phyloP scores from a whole-genome alignment of 2,888 invertebrate species.

The Cheilosia urbana region DNA sequence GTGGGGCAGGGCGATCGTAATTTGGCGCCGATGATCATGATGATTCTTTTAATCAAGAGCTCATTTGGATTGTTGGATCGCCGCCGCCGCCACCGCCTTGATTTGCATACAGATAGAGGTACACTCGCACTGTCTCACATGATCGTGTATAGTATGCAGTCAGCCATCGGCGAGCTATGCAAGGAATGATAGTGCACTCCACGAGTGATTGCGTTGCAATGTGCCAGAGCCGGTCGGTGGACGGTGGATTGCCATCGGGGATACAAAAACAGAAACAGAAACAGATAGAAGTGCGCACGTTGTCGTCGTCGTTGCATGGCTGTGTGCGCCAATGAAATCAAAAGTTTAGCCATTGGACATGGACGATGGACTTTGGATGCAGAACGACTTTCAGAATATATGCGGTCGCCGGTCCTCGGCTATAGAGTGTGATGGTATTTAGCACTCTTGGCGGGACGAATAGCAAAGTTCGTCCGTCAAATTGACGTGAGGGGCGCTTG shows the following conservation, averaged over 20 bases:
- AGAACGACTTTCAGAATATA: slow-evolving; percentile 28
- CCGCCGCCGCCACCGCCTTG: slow-evolving; percentile 28
- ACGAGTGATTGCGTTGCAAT: slow-evolving; percentile 10
- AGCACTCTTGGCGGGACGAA: slow-evolving; percentile 68
- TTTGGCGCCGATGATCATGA: slow-evolving; percentile 76
- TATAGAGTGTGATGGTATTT: slow-evolving; percentile 64
- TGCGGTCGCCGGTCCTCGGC: slow-evolving; percentile 8
- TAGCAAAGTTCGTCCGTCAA: slow-evolving; percentile 64
- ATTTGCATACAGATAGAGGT: slow-evolving; percentile 56
- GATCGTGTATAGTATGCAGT: slow-evolving; percentile 2
- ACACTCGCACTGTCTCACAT: not conserved
- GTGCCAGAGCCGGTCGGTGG: slow-evolving; percentile 24
- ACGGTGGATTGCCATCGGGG: slow-evolving; percentile 14
- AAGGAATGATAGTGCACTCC: slow-evolving; percentile 68
- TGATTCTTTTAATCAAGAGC: slow-evolving; percentile 75
- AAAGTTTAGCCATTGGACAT: slow-evolving; percentile 55
- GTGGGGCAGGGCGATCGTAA: slow-evolving; percentile 64
- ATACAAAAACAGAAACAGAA: too few relatives aligned
- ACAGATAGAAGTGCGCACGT: not conserved
- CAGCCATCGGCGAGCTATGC: slow-evolving; percentile 45
- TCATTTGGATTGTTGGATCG: slow-evolving; percentile 69
- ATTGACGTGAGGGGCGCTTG: slow-evolving; percentile 64
- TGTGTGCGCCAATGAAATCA: slow-evolving; percentile 64
- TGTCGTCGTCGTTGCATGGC: not conserved
- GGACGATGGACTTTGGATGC: slow-evolving; percentile 72